phyloP scores from a whole-genome alignment of 2,797 vertebrate genomes.

The Sebastes cheni region DNA sequence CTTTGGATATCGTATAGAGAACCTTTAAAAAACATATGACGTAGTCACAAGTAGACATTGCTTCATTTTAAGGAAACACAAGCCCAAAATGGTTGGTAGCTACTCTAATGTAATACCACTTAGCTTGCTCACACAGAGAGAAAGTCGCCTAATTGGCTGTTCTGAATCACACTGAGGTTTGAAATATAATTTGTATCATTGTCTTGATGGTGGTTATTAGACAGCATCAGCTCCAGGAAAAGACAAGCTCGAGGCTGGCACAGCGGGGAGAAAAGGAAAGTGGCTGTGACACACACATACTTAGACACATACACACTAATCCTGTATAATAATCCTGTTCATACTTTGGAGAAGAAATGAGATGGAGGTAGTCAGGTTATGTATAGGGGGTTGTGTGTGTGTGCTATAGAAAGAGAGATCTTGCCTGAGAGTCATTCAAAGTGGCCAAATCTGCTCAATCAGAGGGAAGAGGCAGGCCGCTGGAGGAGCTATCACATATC shows the following conservation, averaged over 20 bases:
- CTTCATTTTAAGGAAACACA: background rate
- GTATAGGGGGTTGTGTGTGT: conserved; percentile 22
- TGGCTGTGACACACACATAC: conserved; percentile 22
- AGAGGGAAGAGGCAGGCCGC: conserved; percentile 13
- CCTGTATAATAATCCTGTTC: background rate
- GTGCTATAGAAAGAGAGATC: conserved; percentile 18
- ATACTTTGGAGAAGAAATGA: conserved; percentile 23
- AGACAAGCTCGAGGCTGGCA: conserved; percentile 43
- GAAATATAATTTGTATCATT: conserved; percentile 66
- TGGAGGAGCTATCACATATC: conserved; percentile 43
- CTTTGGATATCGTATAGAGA: background rate
- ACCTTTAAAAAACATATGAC: background rate
- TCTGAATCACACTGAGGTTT: conserved; percentile 56
- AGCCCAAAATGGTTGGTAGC: background rate
- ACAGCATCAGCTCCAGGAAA: conserved; percentile 49
- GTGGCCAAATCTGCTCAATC: conserved; percentile 48
- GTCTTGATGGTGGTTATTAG: conserved; percentile 69
- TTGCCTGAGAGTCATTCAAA: conserved; percentile 36
- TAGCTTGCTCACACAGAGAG: conserved; percentile 35
- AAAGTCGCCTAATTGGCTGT: conserved; percentile 59
- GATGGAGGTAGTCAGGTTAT: conserved; percentile 28
- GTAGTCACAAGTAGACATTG: background rate
- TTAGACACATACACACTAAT: background rate
- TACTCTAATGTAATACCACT: conserved; percentile 3
- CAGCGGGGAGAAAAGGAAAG: conserved; percentile 42